Conservation (phyloP, 1,140 invertebrate genomes). For the Bursaphelenchus mucronatus region DNA sequence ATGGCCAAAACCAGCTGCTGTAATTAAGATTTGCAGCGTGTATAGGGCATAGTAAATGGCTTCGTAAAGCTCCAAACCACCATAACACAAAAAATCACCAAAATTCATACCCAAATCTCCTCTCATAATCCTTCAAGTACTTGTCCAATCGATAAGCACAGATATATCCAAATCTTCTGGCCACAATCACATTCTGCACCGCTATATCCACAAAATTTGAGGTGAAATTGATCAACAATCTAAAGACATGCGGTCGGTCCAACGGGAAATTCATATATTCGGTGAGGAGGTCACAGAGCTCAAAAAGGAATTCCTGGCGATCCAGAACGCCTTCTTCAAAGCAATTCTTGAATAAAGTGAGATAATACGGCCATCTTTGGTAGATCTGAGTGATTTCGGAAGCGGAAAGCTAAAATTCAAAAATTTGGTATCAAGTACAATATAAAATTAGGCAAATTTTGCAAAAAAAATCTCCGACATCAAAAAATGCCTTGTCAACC, state of each 20-base stretch:
- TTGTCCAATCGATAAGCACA: conserved; percentile 29
- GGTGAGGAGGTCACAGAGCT: conserved; percentile 38
- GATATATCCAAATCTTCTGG: conserved; percentile 37
- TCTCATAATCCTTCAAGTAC: conserved; percentile 43
- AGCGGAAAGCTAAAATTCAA: conserved; percentile 19
- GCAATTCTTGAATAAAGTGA: conserved; percentile 46
- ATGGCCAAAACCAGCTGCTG: too few relatives aligned
- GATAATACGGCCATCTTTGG: conserved; percentile 49
- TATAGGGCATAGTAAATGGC: too few relatives aligned
- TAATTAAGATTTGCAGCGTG: too few relatives aligned
- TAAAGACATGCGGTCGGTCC: conserved; percentile 47
- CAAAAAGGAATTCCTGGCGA: conserved; percentile 47
- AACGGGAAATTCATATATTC: conserved; percentile 47
- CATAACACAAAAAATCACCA: conserved; percentile 20
- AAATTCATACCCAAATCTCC: conserved; percentile 32
- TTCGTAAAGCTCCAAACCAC: too few relatives aligned
- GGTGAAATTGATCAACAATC: conserved; percentile 39
- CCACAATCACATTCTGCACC: conserved; percentile 45
- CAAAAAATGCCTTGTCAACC: too few relatives aligned
- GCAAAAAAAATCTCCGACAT: too few relatives aligned
- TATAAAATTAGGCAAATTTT: not conserved
- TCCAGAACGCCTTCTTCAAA: conserved; percentile 53
- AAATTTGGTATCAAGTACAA: conserved; percentile 16
- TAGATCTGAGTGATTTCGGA: conserved; percentile 32
- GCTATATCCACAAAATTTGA: conserved; percentile 43